Evolutionary conservation across 1,140 invertebrate species (phyloP), one percentile per base, ranked within the genome.

Genomic region (Drosophila yakuba): DNA sequence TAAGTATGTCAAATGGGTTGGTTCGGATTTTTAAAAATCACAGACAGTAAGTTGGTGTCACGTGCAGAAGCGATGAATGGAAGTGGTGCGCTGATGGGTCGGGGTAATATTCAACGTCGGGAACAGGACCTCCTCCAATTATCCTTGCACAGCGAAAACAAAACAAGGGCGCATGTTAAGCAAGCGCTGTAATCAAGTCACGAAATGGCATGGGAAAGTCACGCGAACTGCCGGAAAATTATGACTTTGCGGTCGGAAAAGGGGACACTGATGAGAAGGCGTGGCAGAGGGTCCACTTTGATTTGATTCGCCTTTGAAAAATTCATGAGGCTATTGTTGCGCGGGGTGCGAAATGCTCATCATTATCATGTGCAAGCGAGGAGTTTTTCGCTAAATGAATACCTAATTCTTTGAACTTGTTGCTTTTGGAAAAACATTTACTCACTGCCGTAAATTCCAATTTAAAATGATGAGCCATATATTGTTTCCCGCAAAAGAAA

Each of bases 171-270:
- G 61, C 64, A 79, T 82, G 68, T 78, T 80, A 63, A 58, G 67
- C 67, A 61, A 68, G 62, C 59, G 71, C 58, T 47, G 52, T 89
- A 86, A 83, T 86, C 79, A 66, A 86, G 84, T 83, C 84, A 86
- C 84, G 82, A 82, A 86, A 86, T 83, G 62, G 57, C 48, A 72
- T 64, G 71, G 51, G 66, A 82, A 83, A 86, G 83, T 86, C 83
- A 86, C 83, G 84, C 83, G 72, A 80, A 76, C 75, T 73, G 76
- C 66, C 79, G 64, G 75, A 88, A 89, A 89, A 88, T 88, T 86
- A 86, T 86, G 82, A 83, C 69, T 88, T 73, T 38, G 28, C 56
- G 50, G n/a, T 17, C 28, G 39, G 39, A 51, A 47, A 39, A 11
- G 36, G 61, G 74, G 58, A 63, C 64, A 17, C 66, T 36, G 54